A percentile compares a stretch with the other conserved stretches of the same genome.
Conservation (phyloP, 2,888 invertebrate species). For the Phymatocera aterrima region DNA sequence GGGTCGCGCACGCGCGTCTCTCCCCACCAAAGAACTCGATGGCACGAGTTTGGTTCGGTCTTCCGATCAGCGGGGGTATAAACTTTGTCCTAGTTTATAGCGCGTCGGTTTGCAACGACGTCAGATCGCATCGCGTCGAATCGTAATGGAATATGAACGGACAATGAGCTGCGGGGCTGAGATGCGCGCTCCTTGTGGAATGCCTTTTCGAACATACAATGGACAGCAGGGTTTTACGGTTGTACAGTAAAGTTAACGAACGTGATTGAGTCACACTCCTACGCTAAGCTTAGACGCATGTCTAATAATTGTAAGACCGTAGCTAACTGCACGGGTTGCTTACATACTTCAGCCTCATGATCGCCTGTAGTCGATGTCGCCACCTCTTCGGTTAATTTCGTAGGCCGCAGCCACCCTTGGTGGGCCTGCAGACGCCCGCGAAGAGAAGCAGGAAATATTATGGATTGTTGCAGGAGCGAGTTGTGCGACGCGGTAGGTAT, state of each 20-base stretch:
- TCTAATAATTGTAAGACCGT: neutral
- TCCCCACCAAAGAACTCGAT: slow-evolving; percentile 32
- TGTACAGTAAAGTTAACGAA: no score
- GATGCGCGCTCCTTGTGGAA: no score
- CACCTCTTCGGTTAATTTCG: slow-evolving; percentile 6
- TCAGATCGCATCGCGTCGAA: neutral
- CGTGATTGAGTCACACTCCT: no score
- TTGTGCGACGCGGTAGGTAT: neutral
- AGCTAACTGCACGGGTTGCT: neutral
- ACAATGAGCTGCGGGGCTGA: no score
- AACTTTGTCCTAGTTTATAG: slow-evolving; percentile 40
- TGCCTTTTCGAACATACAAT: no score
- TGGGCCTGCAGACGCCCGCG: slow-evolving; percentile 1
- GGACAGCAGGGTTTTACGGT: no score
- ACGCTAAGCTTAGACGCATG: neutral
- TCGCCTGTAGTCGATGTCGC: slow-evolving; percentile 19
- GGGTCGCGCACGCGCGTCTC: slow-evolving; percentile 37
- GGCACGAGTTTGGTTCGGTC: slow-evolving; percentile 23
- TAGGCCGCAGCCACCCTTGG: slow-evolving; percentile 14
- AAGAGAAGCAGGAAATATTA: neutral
- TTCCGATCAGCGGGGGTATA: slow-evolving; percentile 41
- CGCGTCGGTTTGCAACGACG: slow-evolving; percentile 11
- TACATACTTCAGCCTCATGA: slow-evolving; percentile 31
- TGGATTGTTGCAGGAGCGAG: neutral
- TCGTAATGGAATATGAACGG: neutral